Percentiles rank a stretch among this genome's conserved stretches.
Evolutionary conservation across 2,113 vertebrate species (phyloP).

Genomic region (Condylura cristata): DNA sequence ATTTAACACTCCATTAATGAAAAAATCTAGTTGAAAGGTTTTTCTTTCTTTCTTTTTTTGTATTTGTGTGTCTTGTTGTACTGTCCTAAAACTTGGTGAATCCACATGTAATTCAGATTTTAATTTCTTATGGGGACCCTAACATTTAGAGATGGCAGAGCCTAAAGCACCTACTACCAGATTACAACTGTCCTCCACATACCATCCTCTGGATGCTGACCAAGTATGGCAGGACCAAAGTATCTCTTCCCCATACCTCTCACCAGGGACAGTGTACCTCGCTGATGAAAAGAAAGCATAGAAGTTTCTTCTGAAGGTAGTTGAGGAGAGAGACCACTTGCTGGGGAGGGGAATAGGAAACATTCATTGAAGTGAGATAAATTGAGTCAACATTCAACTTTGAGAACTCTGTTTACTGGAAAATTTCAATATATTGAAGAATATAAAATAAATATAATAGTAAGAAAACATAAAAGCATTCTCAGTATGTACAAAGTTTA

Average conservation of each 20-base stretch:
- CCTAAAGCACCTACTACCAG: not conserved
- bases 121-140: not conserved
- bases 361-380: not conserved
- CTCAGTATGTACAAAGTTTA: not conserved
- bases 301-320: not conserved
- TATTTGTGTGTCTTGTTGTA: not conserved
- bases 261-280: too few relatives aligned
- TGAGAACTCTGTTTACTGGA: not conserved
- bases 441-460: not conserved
- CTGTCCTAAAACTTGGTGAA: not conserved
- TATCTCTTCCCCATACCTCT: not conserved
- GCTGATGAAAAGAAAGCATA: not conserved
- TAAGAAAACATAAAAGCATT: not conserved
- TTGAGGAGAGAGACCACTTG: not conserved
- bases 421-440: not conserved
- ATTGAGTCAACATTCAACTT: not conserved
- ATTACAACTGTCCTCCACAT: too few relatives aligned
- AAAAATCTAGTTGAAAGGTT: not conserved
- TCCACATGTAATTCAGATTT: not conserved
- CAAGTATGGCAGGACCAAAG: fast-evolving
- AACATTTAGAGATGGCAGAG: not conserved
- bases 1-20: not conserved
- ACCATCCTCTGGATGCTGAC: not conserved
- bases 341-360: not conserved
- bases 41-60: not conserved